Conservation (phyloP, 2,888 invertebrate genomes). For the Dryocosmus kuriphilus region DNA sequence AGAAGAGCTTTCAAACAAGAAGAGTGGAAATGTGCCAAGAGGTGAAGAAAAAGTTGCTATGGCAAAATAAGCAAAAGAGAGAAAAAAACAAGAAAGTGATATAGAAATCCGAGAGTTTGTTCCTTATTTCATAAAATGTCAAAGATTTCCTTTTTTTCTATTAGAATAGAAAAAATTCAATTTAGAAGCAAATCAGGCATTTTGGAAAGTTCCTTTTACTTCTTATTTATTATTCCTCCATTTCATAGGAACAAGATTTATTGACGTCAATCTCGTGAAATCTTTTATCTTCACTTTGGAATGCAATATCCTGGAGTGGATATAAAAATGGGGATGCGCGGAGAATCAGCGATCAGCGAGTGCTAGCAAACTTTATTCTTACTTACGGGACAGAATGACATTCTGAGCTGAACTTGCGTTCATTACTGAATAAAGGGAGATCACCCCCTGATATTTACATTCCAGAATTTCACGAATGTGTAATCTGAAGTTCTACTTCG, state of each 20-base stretch:
- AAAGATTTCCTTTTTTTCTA: neutral
- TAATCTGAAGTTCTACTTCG: too few relatives aligned
- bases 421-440: too few relatives aligned
- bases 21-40: neutral
- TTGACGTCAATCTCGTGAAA: neutral
- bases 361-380: neutral
- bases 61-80: neutral
- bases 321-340: neutral
- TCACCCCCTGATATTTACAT: too few relatives aligned
- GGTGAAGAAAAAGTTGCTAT: neutral
- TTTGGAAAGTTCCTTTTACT: neutral
- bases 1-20: neutral
- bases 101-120: too few relatives aligned
- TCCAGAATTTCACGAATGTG: too few relatives aligned
- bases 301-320: neutral
- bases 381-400: conserved; percentile 9
- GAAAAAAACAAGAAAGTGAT: neutral
- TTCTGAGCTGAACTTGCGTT: conserved; percentile 18
- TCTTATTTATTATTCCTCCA: neutral
- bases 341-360: neutral
- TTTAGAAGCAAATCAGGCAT: neutral
- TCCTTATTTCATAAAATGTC: neutral
- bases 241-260: neutral
- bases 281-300: neutral
- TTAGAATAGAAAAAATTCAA: neutral